Percentiles rank a stretch among this genome's conserved stretches.
Conservation (phyloP, 1,140 invertebrate species). For the Periplaneta americana region DNA sequence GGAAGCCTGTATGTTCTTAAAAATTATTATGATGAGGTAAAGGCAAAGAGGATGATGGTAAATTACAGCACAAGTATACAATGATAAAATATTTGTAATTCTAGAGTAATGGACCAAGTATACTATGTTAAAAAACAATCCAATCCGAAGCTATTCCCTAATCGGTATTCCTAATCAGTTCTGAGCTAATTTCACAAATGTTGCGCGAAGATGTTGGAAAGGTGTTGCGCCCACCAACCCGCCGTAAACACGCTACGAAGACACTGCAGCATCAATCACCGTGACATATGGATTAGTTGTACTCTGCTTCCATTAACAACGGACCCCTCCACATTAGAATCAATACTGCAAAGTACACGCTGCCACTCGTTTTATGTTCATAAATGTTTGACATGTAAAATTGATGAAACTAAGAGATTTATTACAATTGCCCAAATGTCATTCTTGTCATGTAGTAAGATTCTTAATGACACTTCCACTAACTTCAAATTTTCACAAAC, state of each 20-base stretch:
- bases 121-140: no score
- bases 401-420: background rate
- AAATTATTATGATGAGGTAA: no score
- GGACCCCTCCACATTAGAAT: background rate
- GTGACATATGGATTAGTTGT: background rate
- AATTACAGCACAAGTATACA: no score
- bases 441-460: background rate
- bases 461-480: no score
- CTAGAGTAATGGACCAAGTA: no score
- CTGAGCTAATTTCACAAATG: background rate
- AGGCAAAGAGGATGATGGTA: no score
- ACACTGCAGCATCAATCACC: background rate
- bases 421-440: background rate
- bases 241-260: background rate
- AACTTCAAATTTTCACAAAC: no score
- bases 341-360: background rate
- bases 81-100: no score
- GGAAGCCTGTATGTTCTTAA: no score
- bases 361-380: background rate
- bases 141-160: background rate
- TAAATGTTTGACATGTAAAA: background rate
- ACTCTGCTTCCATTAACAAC: background rate
- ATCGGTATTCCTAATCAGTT: background rate
- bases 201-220: background rate
- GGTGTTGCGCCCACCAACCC: background rate